A percentile compares a stretch with the other conserved stretches of the same genome.
phyloP scores from a whole-genome alignment of 1,140 invertebrate species.

The Aphelenchoides besseyi region DNA sequence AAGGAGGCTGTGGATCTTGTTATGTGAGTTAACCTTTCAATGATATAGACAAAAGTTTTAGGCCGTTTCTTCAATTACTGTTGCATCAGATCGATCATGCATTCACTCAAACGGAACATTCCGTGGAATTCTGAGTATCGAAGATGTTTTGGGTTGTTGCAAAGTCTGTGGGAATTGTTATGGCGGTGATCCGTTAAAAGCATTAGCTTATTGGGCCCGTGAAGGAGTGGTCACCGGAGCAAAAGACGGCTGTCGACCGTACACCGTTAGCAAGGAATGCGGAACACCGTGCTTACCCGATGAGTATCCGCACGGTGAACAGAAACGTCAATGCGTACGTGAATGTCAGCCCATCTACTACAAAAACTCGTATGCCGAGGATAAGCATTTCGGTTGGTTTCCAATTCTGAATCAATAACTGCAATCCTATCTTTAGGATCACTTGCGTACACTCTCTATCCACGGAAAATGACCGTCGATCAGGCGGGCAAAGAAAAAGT shows the following conservation, averaged over 20 bases:
- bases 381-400: conserved; percentile 57
- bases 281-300: conserved; percentile 60
- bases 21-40: conserved; percentile 63
- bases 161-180: conserved; percentile 59
- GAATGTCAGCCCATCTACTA: conserved; percentile 58
- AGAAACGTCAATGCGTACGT: conserved; percentile 44
- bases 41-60: conserved; percentile 23
- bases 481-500: conserved; percentile 47
- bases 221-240: conserved; percentile 61
- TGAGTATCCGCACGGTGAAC: conserved; percentile 52
- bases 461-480: conserved; percentile 58
- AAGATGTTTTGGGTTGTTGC: conserved; percentile 60
- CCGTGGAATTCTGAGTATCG: conserved; percentile 38
- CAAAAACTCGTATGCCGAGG: conserved; percentile 56
- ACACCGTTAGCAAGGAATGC: conserved; percentile 45
- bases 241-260: conserved; percentile 59
- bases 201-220: conserved; percentile 51
- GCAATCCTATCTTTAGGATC: conserved; percentile 46
- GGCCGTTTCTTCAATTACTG: conserved; percentile 57
- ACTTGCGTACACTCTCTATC: conserved; percentile 60
- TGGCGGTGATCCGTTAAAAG: conserved; percentile 60
- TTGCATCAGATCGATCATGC: conserved; percentile 59
- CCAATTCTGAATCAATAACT: neutral
- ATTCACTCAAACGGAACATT: conserved; percentile 60
- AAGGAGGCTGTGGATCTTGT: conserved; percentile 67